These are phyloP conservation scores for Anolis apletophallus DNA, from an alignment of 2,797 vertebrate species.

Conservation along the genomic window DNA sequence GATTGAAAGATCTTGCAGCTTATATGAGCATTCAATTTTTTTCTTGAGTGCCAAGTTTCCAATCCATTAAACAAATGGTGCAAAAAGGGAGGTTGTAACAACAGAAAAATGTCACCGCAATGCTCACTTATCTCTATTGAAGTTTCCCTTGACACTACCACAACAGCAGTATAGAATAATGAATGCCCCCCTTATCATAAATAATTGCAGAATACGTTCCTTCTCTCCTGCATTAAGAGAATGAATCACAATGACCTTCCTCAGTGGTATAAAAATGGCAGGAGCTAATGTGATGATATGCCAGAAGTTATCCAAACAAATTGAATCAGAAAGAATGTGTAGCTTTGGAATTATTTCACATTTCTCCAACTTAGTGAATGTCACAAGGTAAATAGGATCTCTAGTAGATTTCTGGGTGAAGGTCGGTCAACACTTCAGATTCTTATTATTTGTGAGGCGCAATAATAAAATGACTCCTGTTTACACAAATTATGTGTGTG, in stretches of 20 bases:
- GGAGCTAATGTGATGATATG: not conserved
- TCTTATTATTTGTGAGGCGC: no score
- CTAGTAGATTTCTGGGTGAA: no score
- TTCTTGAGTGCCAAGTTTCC: not conserved
- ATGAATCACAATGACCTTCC: not conserved
- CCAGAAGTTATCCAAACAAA: not conserved
- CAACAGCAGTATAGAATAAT: not conserved
- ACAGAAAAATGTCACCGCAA: not conserved
- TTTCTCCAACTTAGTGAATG: not conserved
- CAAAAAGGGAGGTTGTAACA: not conserved
- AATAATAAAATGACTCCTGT: no score
- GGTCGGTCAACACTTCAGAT: no score
- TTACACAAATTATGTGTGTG: no score
- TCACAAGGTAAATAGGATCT: no score
- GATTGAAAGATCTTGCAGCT: not conserved
- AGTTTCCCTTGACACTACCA: not conserved
- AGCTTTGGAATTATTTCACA: not conserved
- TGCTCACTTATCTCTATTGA: conserved; percentile 1
- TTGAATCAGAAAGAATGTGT: not conserved
- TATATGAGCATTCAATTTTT: not conserved
- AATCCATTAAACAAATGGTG: not conserved
- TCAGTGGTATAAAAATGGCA: not conserved
- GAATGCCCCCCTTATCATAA: not conserved
- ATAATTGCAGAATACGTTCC: accelerated
- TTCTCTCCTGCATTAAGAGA: not conserved